These are phyloP conservation scores for Drosophila leontia DNA, from an alignment of 1,140 invertebrate genomes.

Conservation along the genomic window DNA sequence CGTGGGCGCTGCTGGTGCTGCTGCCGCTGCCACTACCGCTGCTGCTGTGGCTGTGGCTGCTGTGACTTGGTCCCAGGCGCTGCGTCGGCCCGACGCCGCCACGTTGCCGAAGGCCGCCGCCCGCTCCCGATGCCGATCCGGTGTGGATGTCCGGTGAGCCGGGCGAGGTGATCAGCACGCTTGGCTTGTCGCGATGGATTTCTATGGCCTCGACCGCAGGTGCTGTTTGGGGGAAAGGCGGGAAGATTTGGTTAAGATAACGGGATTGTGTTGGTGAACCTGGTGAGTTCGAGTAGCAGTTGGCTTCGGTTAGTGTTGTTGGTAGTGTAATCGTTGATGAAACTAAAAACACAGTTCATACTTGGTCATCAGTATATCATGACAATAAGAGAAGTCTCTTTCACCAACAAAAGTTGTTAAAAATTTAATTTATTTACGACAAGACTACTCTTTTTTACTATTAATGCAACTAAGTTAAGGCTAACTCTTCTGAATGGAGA, in stretches of 20 bases:
- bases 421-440: not conserved
- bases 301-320: constrained; percentile 10
- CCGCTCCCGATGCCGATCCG: constrained; percentile 64
- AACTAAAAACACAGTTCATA: not conserved
- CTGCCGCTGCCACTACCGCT: constrained; percentile 71
- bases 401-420: not conserved
- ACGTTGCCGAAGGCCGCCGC: constrained; percentile 66
- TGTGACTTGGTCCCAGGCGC: constrained; percentile 57
- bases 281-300: constrained; percentile 1
- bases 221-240: constrained; percentile 26
- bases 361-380: not conserved
- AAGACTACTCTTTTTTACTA: not conserved
- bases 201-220: constrained; percentile 72
- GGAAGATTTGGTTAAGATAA: not conserved
- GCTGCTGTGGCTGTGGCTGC: constrained; percentile 62
- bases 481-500: not conserved
- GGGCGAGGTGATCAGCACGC: constrained; percentile 94
- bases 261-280: not conserved
- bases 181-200: constrained; percentile 89
- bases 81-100: constrained; percentile 61
- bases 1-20: constrained; percentile 63
- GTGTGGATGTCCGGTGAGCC: constrained; percentile 91
- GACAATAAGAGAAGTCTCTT: not conserved
- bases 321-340: constrained; percentile 22
- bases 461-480: not conserved